Evolutionary conservation across 2,113 vertebrate genomes (phyloP), one percentile per base, ranked within the genome.

Genomic region (Lycaon pictus): DNA sequence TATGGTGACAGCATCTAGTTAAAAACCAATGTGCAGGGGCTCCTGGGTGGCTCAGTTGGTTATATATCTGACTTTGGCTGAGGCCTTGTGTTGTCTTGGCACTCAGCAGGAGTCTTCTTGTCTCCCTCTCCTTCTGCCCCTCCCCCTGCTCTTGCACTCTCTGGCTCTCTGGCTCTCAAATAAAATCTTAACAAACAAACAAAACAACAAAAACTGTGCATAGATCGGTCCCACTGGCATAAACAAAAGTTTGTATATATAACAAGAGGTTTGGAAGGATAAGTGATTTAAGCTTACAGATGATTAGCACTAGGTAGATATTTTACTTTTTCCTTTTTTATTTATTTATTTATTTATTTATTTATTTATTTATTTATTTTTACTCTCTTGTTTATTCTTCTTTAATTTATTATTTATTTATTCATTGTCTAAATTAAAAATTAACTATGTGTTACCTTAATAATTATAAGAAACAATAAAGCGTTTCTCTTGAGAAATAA

Each of bases 261-360:
- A 85, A 81, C 90, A 29, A 87, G 32, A 84, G 43, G 63, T 87
- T 87, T 62, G 51, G 17, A 94, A 92, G 62, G 62, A 29, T 79
- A 63, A 67, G 48, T 97, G 48, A 22, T 53, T 37, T 43, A 84
- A 85, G 58, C 84, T 95, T 97, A 23, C 5, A 74, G 7, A 23
- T n/a, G 13, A 17, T 80, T 48, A 62, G 81, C 90, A 85, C 5
- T 87, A 58, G 9, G 8, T 86, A 2, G 17, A 17, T 80, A 62
- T 92, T 69, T 74, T 85, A 83, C 19, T 48, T 76, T 27, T 27
- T 69, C 32, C 65, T 69, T 76, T 76, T 17, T 48, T 48, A 76
- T 76, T 76, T 76, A 29, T 51, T 76, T 76, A 58, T 32, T 35
- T 16, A 56, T 35, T 58, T 32, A 27, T 76, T 48, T 23, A 35